These are phyloP conservation scores for Sterrhoptilus dennistouni DNA, from an alignment of 2,113 vertebrate species.

Conservation along the genomic window DNA sequence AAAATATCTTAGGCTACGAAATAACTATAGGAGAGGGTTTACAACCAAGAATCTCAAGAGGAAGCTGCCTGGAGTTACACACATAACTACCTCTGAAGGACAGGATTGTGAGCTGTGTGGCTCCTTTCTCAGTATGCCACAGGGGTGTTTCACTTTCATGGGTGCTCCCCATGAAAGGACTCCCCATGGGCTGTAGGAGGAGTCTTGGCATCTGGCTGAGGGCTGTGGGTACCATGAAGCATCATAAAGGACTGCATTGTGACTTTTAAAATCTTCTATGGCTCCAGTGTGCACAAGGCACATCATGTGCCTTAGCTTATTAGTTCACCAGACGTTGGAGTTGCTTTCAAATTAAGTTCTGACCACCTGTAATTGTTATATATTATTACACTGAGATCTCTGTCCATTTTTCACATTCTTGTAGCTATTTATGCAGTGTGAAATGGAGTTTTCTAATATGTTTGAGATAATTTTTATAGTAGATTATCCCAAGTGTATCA, in stretches of 20 bases:
- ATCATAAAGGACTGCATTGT: conserved; percentile 1
- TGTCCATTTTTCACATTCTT: neutral
- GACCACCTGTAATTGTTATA: neutral
- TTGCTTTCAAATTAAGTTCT: neutral
- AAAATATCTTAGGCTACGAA: neutral
- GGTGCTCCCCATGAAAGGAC: neutral
- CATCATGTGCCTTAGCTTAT: conserved; percentile 7
- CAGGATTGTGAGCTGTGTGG: neutral
- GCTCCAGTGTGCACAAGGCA: neutral
- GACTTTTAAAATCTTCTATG: neutral
- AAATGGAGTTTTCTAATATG: neutral
- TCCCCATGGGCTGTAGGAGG: neutral
- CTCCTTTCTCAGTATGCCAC: neutral
- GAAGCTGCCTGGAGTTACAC: neutral
- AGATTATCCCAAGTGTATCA: neutral
- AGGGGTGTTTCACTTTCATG: neutral
- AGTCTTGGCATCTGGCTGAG: neutral
- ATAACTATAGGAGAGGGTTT: neutral
- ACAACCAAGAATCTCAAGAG: neutral
- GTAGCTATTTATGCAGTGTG: neutral
- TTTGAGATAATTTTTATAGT: neutral
- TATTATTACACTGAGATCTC: neutral
- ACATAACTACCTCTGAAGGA: neutral
- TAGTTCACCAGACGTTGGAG: neutral
- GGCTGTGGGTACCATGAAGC: neutral